Base-by-base conservation (phyloP, 2,113 vertebrate species). In the Cairina moschata region DNA sequence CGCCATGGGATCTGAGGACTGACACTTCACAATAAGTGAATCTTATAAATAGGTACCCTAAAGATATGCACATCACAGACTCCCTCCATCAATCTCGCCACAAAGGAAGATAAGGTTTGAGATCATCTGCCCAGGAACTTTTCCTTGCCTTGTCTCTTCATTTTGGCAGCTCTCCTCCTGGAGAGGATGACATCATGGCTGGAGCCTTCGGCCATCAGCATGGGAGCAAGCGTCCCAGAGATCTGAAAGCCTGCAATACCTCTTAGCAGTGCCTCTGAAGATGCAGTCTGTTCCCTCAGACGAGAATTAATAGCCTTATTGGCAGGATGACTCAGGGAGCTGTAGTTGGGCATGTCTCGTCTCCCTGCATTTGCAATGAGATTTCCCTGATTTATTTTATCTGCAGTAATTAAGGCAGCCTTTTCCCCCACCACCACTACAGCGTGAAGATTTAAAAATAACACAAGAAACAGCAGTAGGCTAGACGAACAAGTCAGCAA, bases 381-480 rank as follows among this genome's bases (percentile, higher is more conserved):
- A 91, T 76, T 81, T 42, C 93, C 90, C 95, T 98, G 98, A 98
- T 98, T 98, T 98, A 98, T 98, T 96, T 97, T 91, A 83, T 97
- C 97, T 94, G 98, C 97, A 98, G 96, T 97, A 97, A 98, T 98
- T 98, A 97, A 97, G 95, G 84, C 95, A 77, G 91, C 69, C 93
- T 69, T 86, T 88, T 88, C 80, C 83, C 75, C 73, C 62, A 4
- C 95, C 58, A 67, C 90, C 88, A 18, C 79, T 28, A 48, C 90
- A 21, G 80, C 36, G 95, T 17, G 59, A 79, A 84, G 91, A 14
- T 86, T 88, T 96, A 91, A 94, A 97, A 98, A 97, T 97, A 95
- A 72, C 89, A n/a, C 62, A n/a, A 42, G 29, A 7, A 91, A 26
- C 88, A 69, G 93, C 95, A 42, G 84, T 3, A 46, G 72, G 56